Evolutionary conservation across 92 coral and sea anemone genomes (phyloP).

Genomic region (Chrysogorgia sp.): DNA sequence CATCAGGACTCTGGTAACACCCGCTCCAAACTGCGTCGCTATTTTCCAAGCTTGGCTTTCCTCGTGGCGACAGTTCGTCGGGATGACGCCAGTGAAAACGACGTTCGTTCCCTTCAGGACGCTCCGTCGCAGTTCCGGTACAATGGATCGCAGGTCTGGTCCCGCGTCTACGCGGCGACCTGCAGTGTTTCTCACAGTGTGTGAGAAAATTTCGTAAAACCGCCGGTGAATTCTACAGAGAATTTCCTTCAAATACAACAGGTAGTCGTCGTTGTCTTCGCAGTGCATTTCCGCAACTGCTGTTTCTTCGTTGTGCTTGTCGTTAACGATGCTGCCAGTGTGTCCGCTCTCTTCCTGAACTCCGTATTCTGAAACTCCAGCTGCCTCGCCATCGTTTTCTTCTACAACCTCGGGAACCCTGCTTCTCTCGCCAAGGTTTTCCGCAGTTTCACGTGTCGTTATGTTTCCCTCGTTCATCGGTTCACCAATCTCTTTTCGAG

Average conservation of each 20-base stretch:
- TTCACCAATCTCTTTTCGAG: background rate
- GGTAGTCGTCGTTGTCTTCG: conserved; percentile 91
- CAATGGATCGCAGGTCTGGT: conserved; percentile 81
- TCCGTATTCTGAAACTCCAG: conserved; percentile 23
- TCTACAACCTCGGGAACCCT: background rate
- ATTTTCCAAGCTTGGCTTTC: conserved; percentile 87
- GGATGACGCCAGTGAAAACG: conserved; percentile 94
- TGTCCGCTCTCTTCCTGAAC: background rate
- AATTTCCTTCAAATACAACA: conserved; percentile 89
- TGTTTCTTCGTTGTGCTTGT: background rate
- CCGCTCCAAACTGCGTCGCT: conserved; percentile 84
- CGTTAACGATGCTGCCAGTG: background rate
- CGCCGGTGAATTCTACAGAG: conserved; percentile 76
- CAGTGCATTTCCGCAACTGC: conserved; percentile 40
- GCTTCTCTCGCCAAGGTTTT: background rate
- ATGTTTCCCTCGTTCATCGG: background rate
- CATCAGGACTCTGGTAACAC: conserved; percentile 64
- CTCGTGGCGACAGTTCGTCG: conserved; percentile 80
- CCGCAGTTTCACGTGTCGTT: background rate
- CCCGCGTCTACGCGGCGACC: background rate
- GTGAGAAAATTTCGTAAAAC: conserved; percentile 67
- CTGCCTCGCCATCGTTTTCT: conserved; percentile 7
- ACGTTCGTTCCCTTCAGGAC: conserved; percentile 81
- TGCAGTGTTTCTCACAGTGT: conserved; percentile 25
- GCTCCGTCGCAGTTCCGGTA: conserved; percentile 67